A percentile compares a stretch with the other conserved stretches of the same genome.
These are phyloP conservation scores for Hippoglossus stenolepis DNA, from an alignment of 2,113 vertebrate genomes.

Conservation along the genomic window DNA sequence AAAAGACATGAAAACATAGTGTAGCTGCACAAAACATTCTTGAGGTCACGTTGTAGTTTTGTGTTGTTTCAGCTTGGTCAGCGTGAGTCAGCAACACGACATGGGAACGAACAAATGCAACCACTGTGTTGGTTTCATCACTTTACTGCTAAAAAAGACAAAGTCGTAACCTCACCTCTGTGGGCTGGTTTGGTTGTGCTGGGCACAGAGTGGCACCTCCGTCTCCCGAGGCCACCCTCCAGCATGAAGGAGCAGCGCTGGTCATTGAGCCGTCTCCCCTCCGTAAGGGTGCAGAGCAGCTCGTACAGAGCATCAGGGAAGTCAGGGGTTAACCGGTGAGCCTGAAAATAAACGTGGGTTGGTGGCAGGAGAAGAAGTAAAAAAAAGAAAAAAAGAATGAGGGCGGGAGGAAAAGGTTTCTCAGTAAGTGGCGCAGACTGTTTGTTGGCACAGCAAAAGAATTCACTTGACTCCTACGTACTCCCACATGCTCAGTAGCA, in stretches of 20 bases:
- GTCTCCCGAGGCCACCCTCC: slow-evolving; percentile 58
- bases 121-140: slow-evolving; percentile 7
- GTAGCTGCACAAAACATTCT: slow-evolving; percentile 3
- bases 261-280: slow-evolving; percentile 84
- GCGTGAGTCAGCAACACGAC: slow-evolving; percentile 35
- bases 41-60: slow-evolving; percentile 12
- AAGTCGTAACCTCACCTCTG: slow-evolving; percentile 67
- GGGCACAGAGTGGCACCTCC: slow-evolving; percentile 85
- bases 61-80: slow-evolving; percentile 15
- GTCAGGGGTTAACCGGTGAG: slow-evolving; percentile 76
- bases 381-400: neutral
- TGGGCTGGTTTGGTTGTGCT: slow-evolving; percentile 71
- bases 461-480: slow-evolving; percentile 48
- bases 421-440: slow-evolving; percentile 45
- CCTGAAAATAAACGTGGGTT: slow-evolving; percentile 56
- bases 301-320: slow-evolving; percentile 84
- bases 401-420: slow-evolving; percentile 35
- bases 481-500: slow-evolving; percentile 40
- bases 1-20: neutral
- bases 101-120: slow-evolving; percentile 45
- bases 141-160: neutral
- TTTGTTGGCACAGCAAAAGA: slow-evolving; percentile 57
- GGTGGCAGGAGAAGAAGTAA: slow-evolving; percentile 24
- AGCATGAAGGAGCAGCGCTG: slow-evolving; percentile 85
- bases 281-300: slow-evolving; percentile 81